Percentiles rank a stretch among this genome's conserved stretches.
phyloP scores from a whole-genome alignment of 2,113 vertebrate species.

The Tachysurus vachellii region DNA sequence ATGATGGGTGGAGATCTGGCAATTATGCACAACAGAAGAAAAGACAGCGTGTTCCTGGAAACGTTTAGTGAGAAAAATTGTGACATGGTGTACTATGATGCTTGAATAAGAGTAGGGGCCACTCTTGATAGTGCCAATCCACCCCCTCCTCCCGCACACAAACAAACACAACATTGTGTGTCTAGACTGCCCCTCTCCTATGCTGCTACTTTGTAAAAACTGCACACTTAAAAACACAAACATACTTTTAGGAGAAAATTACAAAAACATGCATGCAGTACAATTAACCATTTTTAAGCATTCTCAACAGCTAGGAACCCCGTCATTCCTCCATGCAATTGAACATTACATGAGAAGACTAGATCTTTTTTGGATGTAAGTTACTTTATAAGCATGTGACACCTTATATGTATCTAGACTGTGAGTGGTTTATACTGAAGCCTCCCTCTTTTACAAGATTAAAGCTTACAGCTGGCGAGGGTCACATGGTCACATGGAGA shows the following conservation, averaged over 20 bases:
- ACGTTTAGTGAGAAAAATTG: neutral
- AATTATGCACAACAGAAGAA: neutral
- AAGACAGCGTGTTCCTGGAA: neutral
- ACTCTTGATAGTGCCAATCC: too few relatives aligned
- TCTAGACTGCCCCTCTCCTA: too few relatives aligned
- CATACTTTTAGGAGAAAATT: neutral
- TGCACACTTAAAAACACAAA: neutral
- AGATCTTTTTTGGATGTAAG: neutral
- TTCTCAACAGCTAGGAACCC: neutral
- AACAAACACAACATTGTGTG: too few relatives aligned
- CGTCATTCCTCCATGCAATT: neutral
- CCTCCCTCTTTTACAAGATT: neutral
- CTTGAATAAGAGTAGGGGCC: too few relatives aligned
- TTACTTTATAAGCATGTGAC: neutral
- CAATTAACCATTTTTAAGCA: neutral
- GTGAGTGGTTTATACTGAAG: neutral
- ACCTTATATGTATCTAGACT: neutral
- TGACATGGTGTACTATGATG: neutral
- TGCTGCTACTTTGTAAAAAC: neutral
- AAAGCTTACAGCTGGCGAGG: neutral
- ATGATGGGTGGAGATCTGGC: neutral
- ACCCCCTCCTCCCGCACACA: too few relatives aligned
- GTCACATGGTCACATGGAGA: constrained; percentile 8
- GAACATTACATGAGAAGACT: neutral
- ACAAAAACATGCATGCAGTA: neutral